Conservation (phyloP, 2,797 vertebrate genomes). For the Aphelocoma californica region DNA sequence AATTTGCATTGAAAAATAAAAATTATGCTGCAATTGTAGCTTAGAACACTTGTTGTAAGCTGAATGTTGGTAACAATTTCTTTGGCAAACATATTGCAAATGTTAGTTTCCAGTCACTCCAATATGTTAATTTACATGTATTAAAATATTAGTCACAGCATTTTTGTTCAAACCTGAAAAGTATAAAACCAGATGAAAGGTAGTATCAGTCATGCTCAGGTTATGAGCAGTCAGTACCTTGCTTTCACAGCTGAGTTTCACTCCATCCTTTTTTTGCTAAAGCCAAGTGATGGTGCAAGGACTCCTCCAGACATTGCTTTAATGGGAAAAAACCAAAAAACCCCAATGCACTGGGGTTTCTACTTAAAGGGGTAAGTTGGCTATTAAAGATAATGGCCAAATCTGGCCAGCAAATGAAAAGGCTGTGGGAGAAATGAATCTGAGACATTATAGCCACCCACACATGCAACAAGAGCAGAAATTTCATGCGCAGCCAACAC, state of each 20-base stretch:
- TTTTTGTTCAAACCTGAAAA: slow-evolving; percentile 37
- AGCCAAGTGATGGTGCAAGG: background rate
- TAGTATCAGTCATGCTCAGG: background rate
- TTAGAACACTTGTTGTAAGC: background rate
- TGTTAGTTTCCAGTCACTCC: slow-evolving; percentile 30
- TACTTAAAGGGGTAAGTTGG: background rate
- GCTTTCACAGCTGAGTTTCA: background rate
- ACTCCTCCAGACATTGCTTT: slow-evolving; percentile 2
- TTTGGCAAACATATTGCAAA: slow-evolving; percentile 34
- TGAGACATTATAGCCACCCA: background rate
- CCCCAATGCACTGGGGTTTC: background rate
- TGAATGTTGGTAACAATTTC: background rate
- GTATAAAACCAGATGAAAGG: slow-evolving; percentile 29
- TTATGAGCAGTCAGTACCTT: background rate
- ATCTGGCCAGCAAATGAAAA: slow-evolving; percentile 8
- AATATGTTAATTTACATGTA: slow-evolving; percentile 46
- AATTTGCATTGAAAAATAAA: slow-evolving; percentile 43
- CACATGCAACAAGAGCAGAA: background rate
- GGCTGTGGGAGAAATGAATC: background rate
- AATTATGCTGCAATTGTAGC: background rate
- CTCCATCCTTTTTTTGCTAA: background rate
- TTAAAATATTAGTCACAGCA: slow-evolving; percentile 35
- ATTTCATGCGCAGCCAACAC: background rate
- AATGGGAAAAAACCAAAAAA: background rate
- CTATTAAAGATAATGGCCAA: background rate